A percentile compares a stretch with the other conserved stretches of the same genome.
phyloP scores from a whole-genome alignment of 37 sponge, comb jelly and placozoan genomes.

The Eunapius fragilis region DNA sequence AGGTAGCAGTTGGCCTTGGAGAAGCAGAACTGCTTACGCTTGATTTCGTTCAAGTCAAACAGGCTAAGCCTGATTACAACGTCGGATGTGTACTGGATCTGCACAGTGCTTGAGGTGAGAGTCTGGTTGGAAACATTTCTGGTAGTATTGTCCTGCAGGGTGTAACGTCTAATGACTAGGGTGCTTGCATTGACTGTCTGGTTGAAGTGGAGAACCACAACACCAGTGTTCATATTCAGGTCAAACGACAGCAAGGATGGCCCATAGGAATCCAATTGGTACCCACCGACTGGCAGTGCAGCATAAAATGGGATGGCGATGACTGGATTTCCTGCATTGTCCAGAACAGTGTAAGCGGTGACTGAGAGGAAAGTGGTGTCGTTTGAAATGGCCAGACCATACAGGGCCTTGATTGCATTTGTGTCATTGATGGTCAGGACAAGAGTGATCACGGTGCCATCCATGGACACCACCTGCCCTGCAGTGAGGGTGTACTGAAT shows the following conservation, averaged over 20 bases:
- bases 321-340: constrained; percentile 78
- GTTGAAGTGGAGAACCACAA: constrained; percentile 78
- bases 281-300: constrained; percentile 59
- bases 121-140: constrained; percentile 46
- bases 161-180: constrained; percentile 48
- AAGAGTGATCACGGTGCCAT: constrained; percentile 55
- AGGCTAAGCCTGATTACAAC: constrained; percentile 52
- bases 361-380: constrained; percentile 59
- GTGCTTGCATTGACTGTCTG: constrained; percentile 87
- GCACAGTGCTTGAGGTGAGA: constrained; percentile 62
- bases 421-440: constrained; percentile 67
- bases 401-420: constrained; percentile 77
- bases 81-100: constrained; percentile 52
- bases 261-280: constrained; percentile 64
- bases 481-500: constrained; percentile 67
- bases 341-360: constrained; percentile 42
- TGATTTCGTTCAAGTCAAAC: constrained; percentile 90
- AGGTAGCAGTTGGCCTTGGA: constrained; percentile 61
- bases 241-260: constrained; percentile 79
- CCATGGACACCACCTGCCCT: constrained; percentile 49
- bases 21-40: constrained; percentile 75
- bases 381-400: constrained; percentile 56
- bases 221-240: constrained; percentile 83
- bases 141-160: constrained; percentile 68
- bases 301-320: constrained; percentile 10